These are phyloP conservation scores for Enteromius treurensis DNA, from an alignment of 2,797 vertebrate genomes.

Conservation along the genomic window DNA sequence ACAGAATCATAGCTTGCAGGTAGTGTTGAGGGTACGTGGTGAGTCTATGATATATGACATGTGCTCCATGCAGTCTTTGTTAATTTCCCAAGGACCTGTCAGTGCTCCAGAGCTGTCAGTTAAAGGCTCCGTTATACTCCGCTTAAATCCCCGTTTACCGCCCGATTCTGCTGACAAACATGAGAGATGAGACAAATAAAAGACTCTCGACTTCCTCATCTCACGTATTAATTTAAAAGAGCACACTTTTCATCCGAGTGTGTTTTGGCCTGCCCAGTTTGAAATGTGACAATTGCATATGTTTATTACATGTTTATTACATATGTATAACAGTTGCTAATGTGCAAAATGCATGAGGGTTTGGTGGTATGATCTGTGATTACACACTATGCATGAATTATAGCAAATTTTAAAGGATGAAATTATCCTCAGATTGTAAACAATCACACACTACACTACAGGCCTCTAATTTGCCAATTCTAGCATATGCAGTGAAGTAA, in stretches of 20 bases:
- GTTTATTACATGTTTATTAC: background rate
- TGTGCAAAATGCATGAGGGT: background rate
- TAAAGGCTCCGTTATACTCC: constrained; percentile 73
- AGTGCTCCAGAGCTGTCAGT: constrained; percentile 72
- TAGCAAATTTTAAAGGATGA: background rate
- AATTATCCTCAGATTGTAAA: background rate
- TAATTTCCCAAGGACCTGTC: constrained; percentile 80
- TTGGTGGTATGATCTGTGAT: background rate
- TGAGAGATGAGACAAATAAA: constrained; percentile 47
- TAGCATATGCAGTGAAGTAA: constrained; percentile 63
- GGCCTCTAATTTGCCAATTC: constrained; percentile 39
- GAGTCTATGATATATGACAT: constrained; percentile 84
- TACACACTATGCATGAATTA: background rate
- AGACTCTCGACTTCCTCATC: background rate
- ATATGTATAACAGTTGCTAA: background rate
- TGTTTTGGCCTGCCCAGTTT: background rate
- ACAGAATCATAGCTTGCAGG: constrained; percentile 81
- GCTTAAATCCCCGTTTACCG: constrained; percentile 78
- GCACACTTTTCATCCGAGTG: background rate
- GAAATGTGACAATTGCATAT: background rate
- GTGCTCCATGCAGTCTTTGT: constrained; percentile 80
- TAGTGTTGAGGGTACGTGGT: constrained; percentile 78
- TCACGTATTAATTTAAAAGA: constrained; percentile 14
- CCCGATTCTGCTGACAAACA: constrained; percentile 67
- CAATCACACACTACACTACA: constrained; percentile 53